Evolutionary conservation across 2,888 invertebrate genomes (phyloP), one percentile per base, ranked within the genome.

Genomic region (Acanthosepion esculentum): DNA sequence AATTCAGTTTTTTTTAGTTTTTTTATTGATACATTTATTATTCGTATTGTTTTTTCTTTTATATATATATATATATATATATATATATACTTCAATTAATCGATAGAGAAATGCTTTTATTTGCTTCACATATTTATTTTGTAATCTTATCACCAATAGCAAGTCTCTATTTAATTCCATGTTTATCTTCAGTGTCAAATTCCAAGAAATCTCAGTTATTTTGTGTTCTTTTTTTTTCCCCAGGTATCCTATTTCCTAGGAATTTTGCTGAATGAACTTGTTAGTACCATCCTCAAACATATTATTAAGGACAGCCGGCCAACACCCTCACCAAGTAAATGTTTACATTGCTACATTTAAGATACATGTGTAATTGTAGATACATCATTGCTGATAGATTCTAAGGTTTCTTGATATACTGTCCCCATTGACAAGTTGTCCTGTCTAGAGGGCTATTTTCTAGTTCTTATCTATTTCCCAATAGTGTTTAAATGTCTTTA

Each of bases 231-330:
- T 48, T 18, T 50, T n/a, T 50, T 48, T 50, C 94, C 92, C 41
- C 98, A 99, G 99, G 98, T 99, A 97, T 98, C 98, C 95, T 99
- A 99, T 98, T 98, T 99, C 97, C 96, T 98, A 96, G 99, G 99
- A 92, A 98, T 98, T 95, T 97, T 98, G 96, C 97, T 98, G 55
- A 99, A 98, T 98, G 99, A 99, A 97, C 97, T 98, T 64, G 97
- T 98, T 95, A 99, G 99, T 97, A 98, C 98, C 97, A 97, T 98
- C 95, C 97, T 99, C 95, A 99, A 99, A 97, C 98, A 98, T 97
- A 98, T 98, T 95, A 98, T 99, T 96, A 98, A 98, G 97, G 98
- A 99, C 98, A 98, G 98, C 94, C 98, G 99, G 97, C 99, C 99
- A 94, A 95, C 96, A 93, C 93, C 93, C 26, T 93, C 93, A 93